These are phyloP conservation scores for Drosophila malerkotliana DNA, from an alignment of 1,140 invertebrate genomes.

Conservation along the genomic window DNA sequence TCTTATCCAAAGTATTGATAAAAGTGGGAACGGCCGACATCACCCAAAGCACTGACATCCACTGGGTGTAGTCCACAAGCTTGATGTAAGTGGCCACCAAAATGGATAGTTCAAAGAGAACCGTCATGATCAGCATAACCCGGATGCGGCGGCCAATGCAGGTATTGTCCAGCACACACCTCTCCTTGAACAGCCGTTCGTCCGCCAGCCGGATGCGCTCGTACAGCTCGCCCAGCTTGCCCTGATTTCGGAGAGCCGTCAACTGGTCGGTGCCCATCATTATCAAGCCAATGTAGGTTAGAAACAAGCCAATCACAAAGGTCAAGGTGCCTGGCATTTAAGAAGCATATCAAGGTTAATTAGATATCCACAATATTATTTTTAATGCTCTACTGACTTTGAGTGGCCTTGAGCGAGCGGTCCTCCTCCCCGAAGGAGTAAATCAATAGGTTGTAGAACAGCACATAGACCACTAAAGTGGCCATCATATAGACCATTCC, in stretches of 20 bases:
- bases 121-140: constrained; percentile 65
- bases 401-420: constrained; percentile 66
- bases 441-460: constrained; percentile 73
- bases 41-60: constrained; percentile 69
- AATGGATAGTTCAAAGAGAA: constrained; percentile 74
- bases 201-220: constrained; percentile 75
- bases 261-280: constrained; percentile 82
- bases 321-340: constrained; percentile 71
- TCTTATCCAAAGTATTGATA: constrained; percentile 78
- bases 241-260: constrained; percentile 70
- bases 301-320: constrained; percentile 80
- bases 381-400: constrained; percentile 60
- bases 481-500: constrained; percentile 62
- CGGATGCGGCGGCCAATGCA: constrained; percentile 54
- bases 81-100: constrained; percentile 61
- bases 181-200: constrained; percentile 66
- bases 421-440: constrained; percentile 76
- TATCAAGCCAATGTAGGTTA: constrained; percentile 80
- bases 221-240: constrained; percentile 63
- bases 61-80: constrained; percentile 69
- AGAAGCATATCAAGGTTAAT: not conserved
- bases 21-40: constrained; percentile 73
- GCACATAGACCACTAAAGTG: constrained; percentile 51
- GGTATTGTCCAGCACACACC: constrained; percentile 68
- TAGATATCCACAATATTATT: not conserved